These are phyloP conservation scores for Tinamus major DNA, from an alignment of 2,797 vertebrate species.

Conservation along the genomic window DNA sequence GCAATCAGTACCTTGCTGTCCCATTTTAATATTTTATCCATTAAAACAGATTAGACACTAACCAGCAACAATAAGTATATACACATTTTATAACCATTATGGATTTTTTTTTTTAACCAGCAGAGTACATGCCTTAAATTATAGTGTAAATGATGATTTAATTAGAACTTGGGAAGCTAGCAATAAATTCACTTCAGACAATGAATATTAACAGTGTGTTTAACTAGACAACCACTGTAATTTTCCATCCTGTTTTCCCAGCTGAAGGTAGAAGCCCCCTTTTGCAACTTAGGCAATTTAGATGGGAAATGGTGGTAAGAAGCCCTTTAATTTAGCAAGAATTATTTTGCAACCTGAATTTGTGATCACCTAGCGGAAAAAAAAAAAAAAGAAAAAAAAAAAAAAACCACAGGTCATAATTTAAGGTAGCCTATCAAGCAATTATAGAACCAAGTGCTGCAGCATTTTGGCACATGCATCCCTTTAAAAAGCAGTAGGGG, in stretches of 20 bases:
- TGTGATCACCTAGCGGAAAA: neutral
- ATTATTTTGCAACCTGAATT: neutral
- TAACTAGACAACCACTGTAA: constrained; percentile 19
- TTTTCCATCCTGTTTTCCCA: constrained; percentile 27
- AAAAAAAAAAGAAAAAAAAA: neutral
- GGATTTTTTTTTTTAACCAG: constrained; percentile 9
- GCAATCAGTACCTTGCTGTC: constrained; percentile 43
- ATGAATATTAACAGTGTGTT: constrained; percentile 3
- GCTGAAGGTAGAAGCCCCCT: neutral
- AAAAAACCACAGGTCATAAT: neutral
- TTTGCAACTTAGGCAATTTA: neutral
- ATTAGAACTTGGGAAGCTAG: constrained; percentile 18
- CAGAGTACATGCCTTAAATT: constrained; percentile 37
- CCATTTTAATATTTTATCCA: constrained; percentile 45
- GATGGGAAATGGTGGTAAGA: neutral
- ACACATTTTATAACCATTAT: neutral
- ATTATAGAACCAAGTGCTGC: neutral
- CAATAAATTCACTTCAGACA: constrained; percentile 21
- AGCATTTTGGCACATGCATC: neutral
- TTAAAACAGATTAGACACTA: constrained; percentile 25
- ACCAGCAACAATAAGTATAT: neutral
- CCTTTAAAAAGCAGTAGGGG: neutral
- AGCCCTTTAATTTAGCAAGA: neutral
- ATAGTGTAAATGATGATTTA: constrained; percentile 28
- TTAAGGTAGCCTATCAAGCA: neutral